Conservation (phyloP, 2,797 vertebrate genomes). For the Catostomus latipinnis region DNA sequence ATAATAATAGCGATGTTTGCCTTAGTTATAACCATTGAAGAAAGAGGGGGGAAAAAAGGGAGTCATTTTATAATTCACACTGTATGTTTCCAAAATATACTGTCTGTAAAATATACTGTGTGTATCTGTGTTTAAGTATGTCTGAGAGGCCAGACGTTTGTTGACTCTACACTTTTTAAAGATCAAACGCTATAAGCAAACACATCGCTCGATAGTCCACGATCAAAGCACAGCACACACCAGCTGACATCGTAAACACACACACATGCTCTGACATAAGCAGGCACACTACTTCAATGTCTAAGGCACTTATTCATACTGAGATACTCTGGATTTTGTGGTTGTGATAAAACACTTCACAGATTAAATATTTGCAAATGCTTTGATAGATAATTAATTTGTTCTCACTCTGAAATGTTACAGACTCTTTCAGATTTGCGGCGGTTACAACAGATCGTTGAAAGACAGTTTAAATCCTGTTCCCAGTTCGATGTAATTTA, state of each 20-base stretch:
- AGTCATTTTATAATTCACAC: constrained; percentile 1
- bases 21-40: too few relatives aligned
- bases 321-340: background rate
- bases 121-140: constrained; percentile 34
- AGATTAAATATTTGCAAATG: constrained; percentile 12
- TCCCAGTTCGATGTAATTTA: background rate
- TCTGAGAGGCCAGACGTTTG: constrained; percentile 18
- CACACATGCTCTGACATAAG: background rate
- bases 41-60: background rate
- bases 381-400: constrained; percentile 29
- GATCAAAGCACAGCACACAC: constrained; percentile 37
- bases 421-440: background rate
- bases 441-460: background rate
- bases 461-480: background rate
- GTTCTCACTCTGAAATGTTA: constrained; percentile 1
- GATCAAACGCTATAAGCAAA: constrained; percentile 41
- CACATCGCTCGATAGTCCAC: constrained; percentile 29
- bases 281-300: background rate
- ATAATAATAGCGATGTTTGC: background rate
- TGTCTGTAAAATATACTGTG: background rate
- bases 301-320: background rate
- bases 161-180: constrained; percentile 40
- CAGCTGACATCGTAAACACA: constrained; percentile 30
- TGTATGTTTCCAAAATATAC: constrained; percentile 15
- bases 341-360: constrained; percentile 24